Percentiles rank a stretch among this genome's conserved stretches.
These are phyloP conservation scores for Lophius piscatorius DNA, from an alignment of 2,113 vertebrate species.

Conservation along the genomic window DNA sequence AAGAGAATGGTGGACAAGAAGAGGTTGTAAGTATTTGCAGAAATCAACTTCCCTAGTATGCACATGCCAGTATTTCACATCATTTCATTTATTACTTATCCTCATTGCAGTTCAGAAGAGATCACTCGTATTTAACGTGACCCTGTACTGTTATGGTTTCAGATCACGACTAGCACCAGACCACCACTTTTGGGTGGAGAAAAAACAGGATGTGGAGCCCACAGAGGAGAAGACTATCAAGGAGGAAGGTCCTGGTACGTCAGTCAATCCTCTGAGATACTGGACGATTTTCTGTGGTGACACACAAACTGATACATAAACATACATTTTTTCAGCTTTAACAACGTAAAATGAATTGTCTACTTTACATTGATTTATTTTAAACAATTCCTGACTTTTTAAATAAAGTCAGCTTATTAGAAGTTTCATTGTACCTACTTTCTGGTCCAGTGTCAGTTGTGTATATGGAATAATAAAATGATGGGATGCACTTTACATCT, in stretches of 20 bases:
- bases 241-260: constrained; percentile 85
- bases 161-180: constrained; percentile 93
- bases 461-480: too few relatives aligned
- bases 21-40: constrained; percentile 87
- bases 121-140: not conserved
- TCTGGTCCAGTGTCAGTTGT: too few relatives aligned
- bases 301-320: not conserved
- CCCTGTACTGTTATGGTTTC: constrained; percentile 23
- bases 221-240: constrained; percentile 76
- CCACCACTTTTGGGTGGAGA: constrained; percentile 73
- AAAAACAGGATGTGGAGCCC: constrained; percentile 55
- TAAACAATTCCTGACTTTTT: too few relatives aligned
- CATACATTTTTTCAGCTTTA: too few relatives aligned
- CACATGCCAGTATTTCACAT: not conserved
- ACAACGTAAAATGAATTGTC: too few relatives aligned
- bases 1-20: constrained; percentile 96
- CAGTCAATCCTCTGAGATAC: not conserved
- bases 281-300: not conserved
- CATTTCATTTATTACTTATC: not conserved
- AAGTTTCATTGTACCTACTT: too few relatives aligned
- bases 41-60: too few relatives aligned
- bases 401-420: too few relatives aligned
- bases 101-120: not conserved
- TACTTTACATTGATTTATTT: too few relatives aligned
- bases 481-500: too few relatives aligned